Evolutionary conservation across 2,797 vertebrate species (phyloP).

Genomic region (Bufotes viridis): DNA sequence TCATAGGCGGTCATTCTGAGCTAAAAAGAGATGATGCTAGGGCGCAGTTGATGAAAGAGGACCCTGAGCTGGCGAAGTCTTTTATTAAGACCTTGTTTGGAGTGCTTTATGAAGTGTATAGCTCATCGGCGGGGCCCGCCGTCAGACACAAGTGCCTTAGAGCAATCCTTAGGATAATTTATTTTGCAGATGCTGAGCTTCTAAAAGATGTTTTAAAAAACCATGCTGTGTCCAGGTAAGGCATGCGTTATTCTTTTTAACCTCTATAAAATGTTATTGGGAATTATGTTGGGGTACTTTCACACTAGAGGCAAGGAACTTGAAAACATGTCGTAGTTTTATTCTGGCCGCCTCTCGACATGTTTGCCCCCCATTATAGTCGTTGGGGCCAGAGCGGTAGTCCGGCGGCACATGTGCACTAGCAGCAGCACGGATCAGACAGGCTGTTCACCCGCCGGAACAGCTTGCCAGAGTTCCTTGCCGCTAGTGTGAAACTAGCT

Average conservation of each 20-base stretch:
- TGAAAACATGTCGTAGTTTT: too few species aligned
- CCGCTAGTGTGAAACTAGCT: too few species aligned
- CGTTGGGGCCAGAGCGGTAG: too few species aligned
- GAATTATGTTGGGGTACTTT: too few species aligned
- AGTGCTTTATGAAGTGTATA: constrained; percentile 99
- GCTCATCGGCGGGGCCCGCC: constrained; percentile 97
- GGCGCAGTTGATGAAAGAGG: constrained; percentile 98
- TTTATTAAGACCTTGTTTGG: constrained; percentile 99
- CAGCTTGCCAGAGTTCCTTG: too few species aligned
- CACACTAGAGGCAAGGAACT: too few species aligned
- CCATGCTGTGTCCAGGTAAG: constrained; percentile 96
- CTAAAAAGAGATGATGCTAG: constrained; percentile 95
- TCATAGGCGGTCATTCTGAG: constrained; percentile 90
- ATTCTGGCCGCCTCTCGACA: too few species aligned
- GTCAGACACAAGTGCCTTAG: constrained; percentile 99
- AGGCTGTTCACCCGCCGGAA: too few species aligned
- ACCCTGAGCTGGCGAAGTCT: constrained; percentile 97
- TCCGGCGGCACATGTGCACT: too few species aligned
- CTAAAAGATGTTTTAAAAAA: constrained; percentile 98
- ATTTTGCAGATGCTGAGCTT: constrained; percentile 98
- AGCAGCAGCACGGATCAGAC: too few species aligned
- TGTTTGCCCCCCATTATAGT: too few species aligned
- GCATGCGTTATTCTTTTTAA: not conserved
- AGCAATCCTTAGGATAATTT: constrained; percentile 99
- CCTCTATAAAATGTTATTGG: not conserved